phyloP scores from a whole-genome alignment of 2,888 invertebrate genomes.

The Drosophila maculinotata region DNA sequence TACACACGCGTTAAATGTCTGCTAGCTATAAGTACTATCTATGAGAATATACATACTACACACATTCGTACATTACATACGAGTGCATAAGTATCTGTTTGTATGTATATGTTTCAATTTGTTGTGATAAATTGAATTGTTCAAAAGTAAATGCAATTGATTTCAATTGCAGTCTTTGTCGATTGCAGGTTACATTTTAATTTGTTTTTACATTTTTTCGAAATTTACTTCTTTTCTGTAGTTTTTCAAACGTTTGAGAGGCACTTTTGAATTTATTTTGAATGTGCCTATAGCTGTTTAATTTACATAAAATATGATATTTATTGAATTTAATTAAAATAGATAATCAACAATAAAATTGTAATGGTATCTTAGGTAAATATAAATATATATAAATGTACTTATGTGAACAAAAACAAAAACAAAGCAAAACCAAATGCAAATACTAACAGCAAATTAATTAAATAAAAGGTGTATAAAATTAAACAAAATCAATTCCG shows the following conservation, averaged over 20 bases:
- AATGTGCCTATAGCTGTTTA: slow-evolving; percentile 17
- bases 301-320: slow-evolving; percentile 42
- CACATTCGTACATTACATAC: slow-evolving; percentile 17
- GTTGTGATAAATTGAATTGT: slow-evolving; percentile 67
- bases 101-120: slow-evolving; percentile 49
- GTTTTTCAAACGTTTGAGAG: not conserved
- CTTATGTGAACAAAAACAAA: slow-evolving; percentile 31
- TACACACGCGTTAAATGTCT: slow-evolving; percentile 27
- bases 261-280: slow-evolving; percentile 15
- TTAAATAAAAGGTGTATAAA: slow-evolving; percentile 68
- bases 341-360: slow-evolving; percentile 75
- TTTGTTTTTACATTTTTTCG: not conserved
- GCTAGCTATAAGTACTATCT: slow-evolving; percentile 24
- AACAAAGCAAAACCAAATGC: slow-evolving; percentile 18
- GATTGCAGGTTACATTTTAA: slow-evolving; percentile 1
- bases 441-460: slow-evolving; percentile 59
- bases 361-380: slow-evolving; percentile 73
- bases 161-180: slow-evolving; percentile 13
- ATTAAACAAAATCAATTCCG: slow-evolving; percentile 57
- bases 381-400: slow-evolving; percentile 18
- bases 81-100: too few species aligned
- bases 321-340: slow-evolving; percentile 62
- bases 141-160: slow-evolving; percentile 37
- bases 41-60: slow-evolving; percentile 22
- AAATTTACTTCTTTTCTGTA: not conserved